These are phyloP conservation scores for Pseudorasbora parva DNA, from an alignment of 2,113 vertebrate species.

Conservation along the genomic window DNA sequence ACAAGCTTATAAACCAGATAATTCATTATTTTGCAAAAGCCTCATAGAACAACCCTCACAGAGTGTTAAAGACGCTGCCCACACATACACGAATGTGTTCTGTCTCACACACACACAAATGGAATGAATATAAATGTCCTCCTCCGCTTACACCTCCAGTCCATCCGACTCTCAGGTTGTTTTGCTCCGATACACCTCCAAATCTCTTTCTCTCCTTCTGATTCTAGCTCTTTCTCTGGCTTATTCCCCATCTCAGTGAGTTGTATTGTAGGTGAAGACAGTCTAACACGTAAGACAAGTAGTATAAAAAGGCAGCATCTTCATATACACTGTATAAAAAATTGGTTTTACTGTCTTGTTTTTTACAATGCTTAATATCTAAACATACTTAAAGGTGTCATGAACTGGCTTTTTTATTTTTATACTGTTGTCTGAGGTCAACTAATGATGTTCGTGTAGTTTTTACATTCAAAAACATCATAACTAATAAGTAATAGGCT, in stretches of 20 bases:
- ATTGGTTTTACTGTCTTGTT: too few species aligned
- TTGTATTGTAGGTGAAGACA: not conserved
- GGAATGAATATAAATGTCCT: constrained; percentile 26
- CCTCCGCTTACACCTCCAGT: constrained; percentile 1
- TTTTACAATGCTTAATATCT: too few species aligned
- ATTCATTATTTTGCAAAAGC: not conserved
- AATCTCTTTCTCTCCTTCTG: not conserved
- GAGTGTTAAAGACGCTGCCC: not conserved
- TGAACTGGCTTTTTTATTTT: too few species aligned
- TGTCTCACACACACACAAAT: constrained; percentile 18
- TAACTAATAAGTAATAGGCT: too few species aligned
- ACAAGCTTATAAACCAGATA: not conserved
- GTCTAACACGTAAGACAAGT: not conserved
- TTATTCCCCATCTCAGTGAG: not conserved
- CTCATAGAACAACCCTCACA: constrained; percentile 1
- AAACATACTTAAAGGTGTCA: too few species aligned
- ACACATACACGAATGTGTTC: not conserved
- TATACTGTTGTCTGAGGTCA: too few species aligned
- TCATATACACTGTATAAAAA: too few species aligned
- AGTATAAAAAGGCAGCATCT: not conserved
- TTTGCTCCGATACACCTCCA: constrained; percentile 17
- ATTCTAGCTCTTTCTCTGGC: not conserved
- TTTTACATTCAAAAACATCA: too few species aligned
- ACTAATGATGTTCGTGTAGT: too few species aligned
- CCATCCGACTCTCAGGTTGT: not conserved